Conservation (phyloP, 2,888 invertebrate species). For the Drosophila helvetica region DNA sequence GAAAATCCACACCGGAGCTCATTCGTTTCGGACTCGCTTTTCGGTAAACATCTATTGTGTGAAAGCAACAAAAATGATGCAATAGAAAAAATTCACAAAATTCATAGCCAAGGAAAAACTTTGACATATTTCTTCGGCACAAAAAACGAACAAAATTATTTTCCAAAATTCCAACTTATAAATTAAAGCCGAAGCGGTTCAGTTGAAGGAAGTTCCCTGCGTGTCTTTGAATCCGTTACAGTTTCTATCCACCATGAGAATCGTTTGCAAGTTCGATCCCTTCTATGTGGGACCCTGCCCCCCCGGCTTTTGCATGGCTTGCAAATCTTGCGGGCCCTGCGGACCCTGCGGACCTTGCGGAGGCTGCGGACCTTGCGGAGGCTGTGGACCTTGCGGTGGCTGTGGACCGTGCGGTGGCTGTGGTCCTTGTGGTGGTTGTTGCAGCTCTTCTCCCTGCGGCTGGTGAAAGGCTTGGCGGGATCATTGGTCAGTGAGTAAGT, state of each 20-base stretch:
- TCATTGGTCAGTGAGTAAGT: background rate
- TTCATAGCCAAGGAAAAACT: constrained; percentile 17
- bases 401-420: constrained; percentile 27
- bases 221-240: background rate
- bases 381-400: constrained; percentile 32
- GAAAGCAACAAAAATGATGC: constrained; percentile 21
- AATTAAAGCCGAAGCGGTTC: background rate
- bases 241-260: constrained; percentile 21
- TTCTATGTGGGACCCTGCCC: constrained; percentile 69
- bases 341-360: constrained; percentile 27
- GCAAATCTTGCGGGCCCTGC: constrained; percentile 24
- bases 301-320: constrained; percentile 46
- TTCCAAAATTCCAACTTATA: background rate
- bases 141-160: background rate
- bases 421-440: constrained; percentile 40
- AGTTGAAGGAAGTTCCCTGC: background rate
- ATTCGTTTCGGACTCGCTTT: constrained; percentile 17
- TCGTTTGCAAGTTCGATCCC: constrained; percentile 56
- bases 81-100: constrained; percentile 15
- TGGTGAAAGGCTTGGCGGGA: constrained; percentile 5
- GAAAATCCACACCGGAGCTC: background rate
- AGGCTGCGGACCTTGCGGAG: constrained; percentile 25
- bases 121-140: constrained; percentile 30
- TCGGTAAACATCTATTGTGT: constrained; percentile 24
- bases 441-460: constrained; percentile 40